These are phyloP conservation scores for Dicycla oo DNA, from an alignment of 2,888 invertebrate species.

Conservation along the genomic window DNA sequence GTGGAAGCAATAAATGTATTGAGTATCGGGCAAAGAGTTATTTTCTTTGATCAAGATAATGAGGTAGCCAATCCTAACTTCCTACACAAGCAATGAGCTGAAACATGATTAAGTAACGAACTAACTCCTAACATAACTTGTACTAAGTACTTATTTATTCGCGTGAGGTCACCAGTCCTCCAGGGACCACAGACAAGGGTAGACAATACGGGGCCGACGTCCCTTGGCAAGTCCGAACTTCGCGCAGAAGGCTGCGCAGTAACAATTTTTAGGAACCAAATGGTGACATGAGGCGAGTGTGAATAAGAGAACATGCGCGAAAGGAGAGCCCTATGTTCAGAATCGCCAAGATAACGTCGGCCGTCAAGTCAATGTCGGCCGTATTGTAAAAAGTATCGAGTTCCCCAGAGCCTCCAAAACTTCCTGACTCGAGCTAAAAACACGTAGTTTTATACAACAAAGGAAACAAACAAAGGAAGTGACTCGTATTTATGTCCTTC, in stretches of 20 bases:
- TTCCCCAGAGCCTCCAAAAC: conserved; percentile 31
- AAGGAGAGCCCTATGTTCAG: too few species aligned
- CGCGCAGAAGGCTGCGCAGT: too few species aligned
- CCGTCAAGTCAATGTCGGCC: too few species aligned
- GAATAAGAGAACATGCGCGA: too few species aligned
- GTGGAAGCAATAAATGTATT: too few species aligned
- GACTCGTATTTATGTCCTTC: conserved; percentile 27
- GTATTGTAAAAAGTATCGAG: conserved; percentile 26
- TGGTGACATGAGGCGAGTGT: too few species aligned
- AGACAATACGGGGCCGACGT: too few species aligned
- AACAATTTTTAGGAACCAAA: too few species aligned
- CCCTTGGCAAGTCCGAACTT: too few species aligned
- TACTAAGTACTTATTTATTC: not conserved
- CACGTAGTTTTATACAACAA: conserved; percentile 1
- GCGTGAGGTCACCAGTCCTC: conserved; percentile 26
- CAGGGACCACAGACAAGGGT: conserved; percentile 23
- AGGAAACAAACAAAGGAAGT: conserved; percentile 28
- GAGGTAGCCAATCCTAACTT: not conserved
- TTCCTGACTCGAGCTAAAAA: conserved; percentile 29
- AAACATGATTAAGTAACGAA: not conserved
- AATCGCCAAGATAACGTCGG: too few species aligned
- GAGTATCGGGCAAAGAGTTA: too few species aligned
- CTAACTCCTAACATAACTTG: conserved; percentile 6
- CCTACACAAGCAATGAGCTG: not conserved
- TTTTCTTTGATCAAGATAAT: not conserved